phyloP scores from a whole-genome alignment of 2,797 vertebrate genomes.

The Gobio occitaniae region DNA sequence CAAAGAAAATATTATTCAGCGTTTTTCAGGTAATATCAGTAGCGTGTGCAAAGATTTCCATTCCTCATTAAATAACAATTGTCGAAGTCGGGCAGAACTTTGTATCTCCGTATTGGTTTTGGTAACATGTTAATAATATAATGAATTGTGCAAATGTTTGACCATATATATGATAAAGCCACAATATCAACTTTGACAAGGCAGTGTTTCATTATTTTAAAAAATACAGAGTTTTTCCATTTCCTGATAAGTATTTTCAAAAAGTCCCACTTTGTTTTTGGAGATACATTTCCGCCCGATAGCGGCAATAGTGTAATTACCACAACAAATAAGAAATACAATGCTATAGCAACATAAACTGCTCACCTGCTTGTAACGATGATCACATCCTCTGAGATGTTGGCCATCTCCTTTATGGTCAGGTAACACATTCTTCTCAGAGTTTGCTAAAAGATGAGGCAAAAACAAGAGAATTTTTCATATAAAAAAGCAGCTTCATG shows the following conservation, averaged over 20 bases:
- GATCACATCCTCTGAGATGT: constrained; percentile 98
- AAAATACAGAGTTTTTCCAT: neutral
- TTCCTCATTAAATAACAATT: neutral
- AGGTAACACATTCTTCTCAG: constrained; percentile 97
- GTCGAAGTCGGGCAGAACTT: no score
- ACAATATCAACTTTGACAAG: no score
- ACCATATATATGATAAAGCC: no score
- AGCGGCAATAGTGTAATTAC: neutral
- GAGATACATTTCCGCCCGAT: no score
- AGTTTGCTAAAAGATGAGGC: constrained; percentile 84
- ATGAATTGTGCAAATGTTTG: no score
- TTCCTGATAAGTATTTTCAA: no score
- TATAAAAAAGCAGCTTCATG: neutral
- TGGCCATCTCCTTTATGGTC: constrained; percentile 99
- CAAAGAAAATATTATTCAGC: constrained; percentile 4
- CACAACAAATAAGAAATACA: neutral
- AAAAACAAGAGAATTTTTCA: neutral
- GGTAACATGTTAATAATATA: no score
- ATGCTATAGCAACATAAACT: neutral
- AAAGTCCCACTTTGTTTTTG: no score
- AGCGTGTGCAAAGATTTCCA: neutral
- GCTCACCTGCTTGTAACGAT: constrained; percentile 98
- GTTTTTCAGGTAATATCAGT: neutral
- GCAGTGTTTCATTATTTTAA: neutral
- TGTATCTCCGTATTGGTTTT: no score